Conservation (phyloP, 92 coral and sea anemone species). For the Diadumene lineata region DNA sequence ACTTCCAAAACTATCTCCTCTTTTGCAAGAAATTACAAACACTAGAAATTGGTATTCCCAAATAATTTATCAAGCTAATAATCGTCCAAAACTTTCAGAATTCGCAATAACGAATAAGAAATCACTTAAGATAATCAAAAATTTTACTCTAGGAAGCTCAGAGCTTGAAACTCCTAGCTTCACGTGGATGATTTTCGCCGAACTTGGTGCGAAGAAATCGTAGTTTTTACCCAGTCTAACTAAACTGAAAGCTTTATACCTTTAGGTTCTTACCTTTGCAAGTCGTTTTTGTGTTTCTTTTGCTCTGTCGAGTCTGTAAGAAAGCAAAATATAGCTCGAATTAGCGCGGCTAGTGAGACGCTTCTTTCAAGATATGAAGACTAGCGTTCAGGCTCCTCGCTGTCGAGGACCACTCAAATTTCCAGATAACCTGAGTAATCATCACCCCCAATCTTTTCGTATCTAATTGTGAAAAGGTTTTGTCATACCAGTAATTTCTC, state of each 20-base stretch:
- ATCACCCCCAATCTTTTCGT: slow-evolving; percentile 1
- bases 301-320: slow-evolving; percentile 56
- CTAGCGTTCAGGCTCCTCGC: slow-evolving; percentile 26
- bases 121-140: not conserved
- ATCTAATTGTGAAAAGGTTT: not conserved
- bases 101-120: not conserved
- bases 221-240: not conserved
- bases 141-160: not conserved
- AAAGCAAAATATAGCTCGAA: not conserved
- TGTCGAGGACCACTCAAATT: slow-evolving; percentile 1
- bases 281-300: slow-evolving; percentile 68
- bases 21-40: not conserved
- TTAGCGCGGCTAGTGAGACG: slow-evolving; percentile 5
- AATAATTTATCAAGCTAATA: not conserved
- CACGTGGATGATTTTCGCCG: not conserved
- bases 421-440: not conserved
- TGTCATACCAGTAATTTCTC: not conserved
- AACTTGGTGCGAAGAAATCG: not conserved
- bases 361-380: not conserved
- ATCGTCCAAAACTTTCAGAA: not conserved
- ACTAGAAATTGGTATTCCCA: not conserved
- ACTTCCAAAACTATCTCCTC: too few species aligned
- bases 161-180: not conserved
- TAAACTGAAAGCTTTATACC: not conserved
- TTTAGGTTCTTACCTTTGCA: slow-evolving; percentile 53